phyloP scores from a whole-genome alignment of 1,140 invertebrate species.

The Drosophila repletoides region DNA sequence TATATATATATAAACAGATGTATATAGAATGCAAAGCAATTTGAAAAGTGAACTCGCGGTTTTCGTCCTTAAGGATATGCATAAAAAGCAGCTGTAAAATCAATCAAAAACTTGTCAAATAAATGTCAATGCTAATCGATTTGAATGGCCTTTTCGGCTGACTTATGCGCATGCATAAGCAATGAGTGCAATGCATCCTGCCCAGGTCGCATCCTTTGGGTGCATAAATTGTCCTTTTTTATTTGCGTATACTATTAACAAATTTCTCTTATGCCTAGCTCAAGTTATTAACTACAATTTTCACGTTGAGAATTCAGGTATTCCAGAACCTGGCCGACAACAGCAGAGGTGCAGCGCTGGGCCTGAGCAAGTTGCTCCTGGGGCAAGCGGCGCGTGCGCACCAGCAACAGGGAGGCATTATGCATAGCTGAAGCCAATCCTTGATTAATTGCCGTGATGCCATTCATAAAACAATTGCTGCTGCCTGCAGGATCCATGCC shows the following conservation, averaged over 20 bases:
- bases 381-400: conserved; percentile 38
- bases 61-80: conserved; percentile 48
- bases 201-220: conserved; percentile 39
- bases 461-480: conserved; percentile 52
- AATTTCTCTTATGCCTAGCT: neutral
- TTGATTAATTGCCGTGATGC: conserved; percentile 50
- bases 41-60: conserved; percentile 72
- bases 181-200: conserved; percentile 54
- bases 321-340: conserved; percentile 37
- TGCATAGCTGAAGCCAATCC: conserved; percentile 57
- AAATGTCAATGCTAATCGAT: conserved; percentile 58
- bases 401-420: conserved; percentile 48
- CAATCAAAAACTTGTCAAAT: conserved; percentile 81
- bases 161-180: conserved; percentile 60
- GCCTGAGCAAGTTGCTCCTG: conserved; percentile 42
- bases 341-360: conserved; percentile 30
- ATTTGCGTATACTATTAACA: conserved; percentile 34
- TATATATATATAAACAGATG: conserved; percentile 32
- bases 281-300: conserved; percentile 38
- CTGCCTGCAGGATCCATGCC: conserved; percentile 16
- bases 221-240: conserved; percentile 64
- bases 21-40: conserved; percentile 39
- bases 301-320: conserved; percentile 52
- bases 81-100: conserved; percentile 71
- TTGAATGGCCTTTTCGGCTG: neutral